Conservation (phyloP, 2,888 invertebrate species). For the Hemaris fuciformis region DNA sequence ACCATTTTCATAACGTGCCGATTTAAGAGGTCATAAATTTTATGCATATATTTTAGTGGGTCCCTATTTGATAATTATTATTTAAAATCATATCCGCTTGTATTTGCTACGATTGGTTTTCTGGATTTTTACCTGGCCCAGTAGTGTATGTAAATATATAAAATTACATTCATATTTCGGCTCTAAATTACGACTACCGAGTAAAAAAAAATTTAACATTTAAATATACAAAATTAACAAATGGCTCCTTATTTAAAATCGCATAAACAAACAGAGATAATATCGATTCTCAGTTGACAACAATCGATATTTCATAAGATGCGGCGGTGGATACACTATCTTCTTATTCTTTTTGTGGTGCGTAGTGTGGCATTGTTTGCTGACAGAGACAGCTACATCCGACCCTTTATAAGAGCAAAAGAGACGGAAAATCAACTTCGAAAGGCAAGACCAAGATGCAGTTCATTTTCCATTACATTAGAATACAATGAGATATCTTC, state of each 20-base stretch:
- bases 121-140: too few relatives aligned
- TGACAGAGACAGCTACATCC: slow-evolving; percentile 58
- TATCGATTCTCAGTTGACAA: slow-evolving; percentile 29
- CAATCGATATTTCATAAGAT: slow-evolving; percentile 42
- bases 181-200: neutral
- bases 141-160: too few relatives aligned
- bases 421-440: slow-evolving; percentile 39
- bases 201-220: neutral
- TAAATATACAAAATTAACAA: neutral
- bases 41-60: too few relatives aligned
- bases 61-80: too few relatives aligned
- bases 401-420: slow-evolving; percentile 34
- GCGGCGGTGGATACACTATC: slow-evolving; percentile 47
- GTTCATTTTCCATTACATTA: slow-evolving; percentile 57
- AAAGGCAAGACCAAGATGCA: slow-evolving; percentile 39
- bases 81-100: too few relatives aligned
- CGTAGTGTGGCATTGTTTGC: slow-evolving; percentile 77
- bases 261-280: slow-evolving; percentile 25
- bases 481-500: slow-evolving; percentile 54
- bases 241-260: neutral
- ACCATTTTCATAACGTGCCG: neutral
- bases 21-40: too few relatives aligned
- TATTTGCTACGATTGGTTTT: too few relatives aligned
- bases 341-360: slow-evolving; percentile 67
- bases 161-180: neutral